Percentiles rank a stretch among this genome's conserved stretches.
Conservation (phyloP, 37 sponge, comb jelly and placozoan species). For the Aphrocallistes beatrix region DNA sequence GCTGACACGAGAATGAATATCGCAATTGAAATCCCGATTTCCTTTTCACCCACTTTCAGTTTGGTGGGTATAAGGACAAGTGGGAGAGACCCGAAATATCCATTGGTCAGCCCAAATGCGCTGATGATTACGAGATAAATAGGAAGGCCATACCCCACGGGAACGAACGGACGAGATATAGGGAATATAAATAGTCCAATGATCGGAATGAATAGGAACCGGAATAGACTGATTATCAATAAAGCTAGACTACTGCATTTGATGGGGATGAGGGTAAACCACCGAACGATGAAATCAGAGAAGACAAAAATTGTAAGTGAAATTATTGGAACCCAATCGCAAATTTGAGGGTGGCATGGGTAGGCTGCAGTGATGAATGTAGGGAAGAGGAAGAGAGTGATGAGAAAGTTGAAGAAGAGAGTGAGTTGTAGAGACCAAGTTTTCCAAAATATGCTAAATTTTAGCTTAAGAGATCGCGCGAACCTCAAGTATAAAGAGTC, state of each 20-base stretch:
- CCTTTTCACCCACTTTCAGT: neutral
- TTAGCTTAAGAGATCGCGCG: neutral
- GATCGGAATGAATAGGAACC: neutral
- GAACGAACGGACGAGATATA: neutral
- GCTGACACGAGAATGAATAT: neutral
- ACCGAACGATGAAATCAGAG: neutral
- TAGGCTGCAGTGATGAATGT: neutral
- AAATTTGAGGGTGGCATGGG: neutral
- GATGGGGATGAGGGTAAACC: neutral
- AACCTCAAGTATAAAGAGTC: neutral
- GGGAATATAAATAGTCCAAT: neutral
- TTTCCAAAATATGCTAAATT: neutral
- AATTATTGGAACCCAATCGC: constrained; percentile 7
- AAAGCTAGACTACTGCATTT: neutral
- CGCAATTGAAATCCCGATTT: neutral
- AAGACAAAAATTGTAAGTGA: neutral
- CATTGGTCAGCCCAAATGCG: neutral
- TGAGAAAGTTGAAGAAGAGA: neutral
- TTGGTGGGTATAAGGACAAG: neutral
- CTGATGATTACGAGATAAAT: neutral
- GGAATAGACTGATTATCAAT: neutral
- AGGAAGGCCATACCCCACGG: neutral
- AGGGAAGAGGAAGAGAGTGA: neutral
- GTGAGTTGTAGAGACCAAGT: neutral
- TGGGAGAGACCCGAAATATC: neutral